These are phyloP conservation scores for Bombus balteatus DNA, from an alignment of 1,140 invertebrate genomes.

Conservation along the genomic window DNA sequence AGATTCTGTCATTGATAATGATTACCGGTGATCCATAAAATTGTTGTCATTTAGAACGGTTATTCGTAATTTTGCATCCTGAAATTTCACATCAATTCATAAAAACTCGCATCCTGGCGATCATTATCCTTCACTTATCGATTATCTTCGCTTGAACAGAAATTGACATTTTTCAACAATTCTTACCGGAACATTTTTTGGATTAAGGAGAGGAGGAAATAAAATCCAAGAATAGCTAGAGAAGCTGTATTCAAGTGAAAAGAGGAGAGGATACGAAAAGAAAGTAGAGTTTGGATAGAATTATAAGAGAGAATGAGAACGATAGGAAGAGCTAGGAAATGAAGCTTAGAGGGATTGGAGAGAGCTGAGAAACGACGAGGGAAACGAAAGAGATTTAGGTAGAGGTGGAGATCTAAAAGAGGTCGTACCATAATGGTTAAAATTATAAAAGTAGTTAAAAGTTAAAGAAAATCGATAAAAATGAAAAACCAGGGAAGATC, in stretches of 20 bases:
- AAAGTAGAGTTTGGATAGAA: not conserved
- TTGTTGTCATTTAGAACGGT: no score
- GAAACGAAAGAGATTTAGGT: not conserved
- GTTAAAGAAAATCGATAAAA: no score
- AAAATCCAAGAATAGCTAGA: not conserved
- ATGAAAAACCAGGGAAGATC: no score
- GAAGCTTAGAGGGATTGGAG: not conserved
- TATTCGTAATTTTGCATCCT: no score
- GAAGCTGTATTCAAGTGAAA: not conserved
- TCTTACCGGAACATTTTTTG: no score
- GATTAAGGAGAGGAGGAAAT: not conserved
- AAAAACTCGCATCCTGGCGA: no score
- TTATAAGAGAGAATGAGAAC: not conserved
- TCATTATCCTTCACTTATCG: no score
- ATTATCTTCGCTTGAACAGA: no score
- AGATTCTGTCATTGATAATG: no score
- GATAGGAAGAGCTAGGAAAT: not conserved
- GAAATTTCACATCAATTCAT: no score
- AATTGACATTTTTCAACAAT: no score
- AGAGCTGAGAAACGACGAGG: not conserved
- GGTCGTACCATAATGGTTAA: not conserved
- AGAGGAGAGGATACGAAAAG: not conserved
- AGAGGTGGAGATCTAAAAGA: not conserved
- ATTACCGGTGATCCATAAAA: no score
- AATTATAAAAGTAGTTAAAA: not conserved